These are phyloP conservation scores for Eulemur macaco DNA, from an alignment of 2,113 vertebrate genomes.

Conservation along the genomic window DNA sequence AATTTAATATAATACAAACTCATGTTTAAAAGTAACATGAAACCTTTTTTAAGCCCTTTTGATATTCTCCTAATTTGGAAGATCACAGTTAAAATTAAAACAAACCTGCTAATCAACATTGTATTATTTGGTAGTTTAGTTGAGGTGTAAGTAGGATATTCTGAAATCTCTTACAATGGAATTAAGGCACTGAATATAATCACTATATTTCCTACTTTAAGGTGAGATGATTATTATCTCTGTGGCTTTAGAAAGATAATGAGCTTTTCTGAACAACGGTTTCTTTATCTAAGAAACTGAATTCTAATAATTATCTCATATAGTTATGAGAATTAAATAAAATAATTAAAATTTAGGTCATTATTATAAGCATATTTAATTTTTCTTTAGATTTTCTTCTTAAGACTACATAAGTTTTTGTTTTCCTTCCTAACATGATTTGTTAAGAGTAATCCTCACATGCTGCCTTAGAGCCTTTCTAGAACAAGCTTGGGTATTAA, in stretches of 20 bases:
- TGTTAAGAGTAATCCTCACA: not conserved
- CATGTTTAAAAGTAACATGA: not conserved
- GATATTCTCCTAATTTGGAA: conserved; percentile 21
- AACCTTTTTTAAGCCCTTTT: not conserved
- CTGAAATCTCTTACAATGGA: not conserved
- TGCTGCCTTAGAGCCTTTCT: not conserved
- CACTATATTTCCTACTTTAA: not conserved
- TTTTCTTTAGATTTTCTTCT: not conserved
- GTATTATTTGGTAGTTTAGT: not conserved
- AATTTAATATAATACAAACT: not conserved
- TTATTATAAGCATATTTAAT: not conserved
- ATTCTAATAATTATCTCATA: not conserved
- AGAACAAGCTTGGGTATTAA: not conserved
- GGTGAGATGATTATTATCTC: not conserved
- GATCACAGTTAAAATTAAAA: not conserved
- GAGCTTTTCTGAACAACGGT: not conserved
- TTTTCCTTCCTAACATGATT: not conserved
- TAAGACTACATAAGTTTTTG: not conserved
- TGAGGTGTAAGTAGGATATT: not conserved
- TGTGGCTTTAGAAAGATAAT: not conserved
- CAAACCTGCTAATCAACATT: not conserved
- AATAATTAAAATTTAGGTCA: not conserved
- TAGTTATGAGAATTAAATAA: not conserved
- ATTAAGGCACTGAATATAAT: not conserved
- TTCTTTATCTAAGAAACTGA: not conserved